Conservation (phyloP, 1,140 invertebrate species). For the Melipona quadrifasciata region DNA sequence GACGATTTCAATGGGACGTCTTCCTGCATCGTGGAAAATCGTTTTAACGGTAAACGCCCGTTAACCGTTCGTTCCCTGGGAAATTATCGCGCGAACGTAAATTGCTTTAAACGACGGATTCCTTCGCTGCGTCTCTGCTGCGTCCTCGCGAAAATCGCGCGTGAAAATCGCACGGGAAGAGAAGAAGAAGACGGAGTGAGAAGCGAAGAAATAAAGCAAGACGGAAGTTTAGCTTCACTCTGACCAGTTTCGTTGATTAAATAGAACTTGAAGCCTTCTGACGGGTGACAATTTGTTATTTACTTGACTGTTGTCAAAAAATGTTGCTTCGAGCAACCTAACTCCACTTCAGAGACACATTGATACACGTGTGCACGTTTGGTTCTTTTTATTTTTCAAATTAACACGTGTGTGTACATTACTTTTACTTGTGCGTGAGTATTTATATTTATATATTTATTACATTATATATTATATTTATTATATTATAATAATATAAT, state of each 20-base stretch:
- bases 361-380: no score
- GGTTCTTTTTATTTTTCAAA: no score
- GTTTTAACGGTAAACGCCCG: conserved; percentile 40
- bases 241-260: neutral
- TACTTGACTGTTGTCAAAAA: no score
- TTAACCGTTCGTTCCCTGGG: neutral
- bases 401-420: no score
- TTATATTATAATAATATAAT: no score
- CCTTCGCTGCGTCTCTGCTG: neutral
- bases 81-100: conserved; percentile 40
- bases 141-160: neutral
- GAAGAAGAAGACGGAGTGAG: neutral
- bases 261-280: no score
- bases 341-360: no score
- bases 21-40: conserved; percentile 33
- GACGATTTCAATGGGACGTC: conserved; percentile 33
- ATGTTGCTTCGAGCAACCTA: no score
- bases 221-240: neutral
- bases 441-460: no score
- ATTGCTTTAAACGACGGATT: conserved; percentile 8
- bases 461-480: no score
- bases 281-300: no score
- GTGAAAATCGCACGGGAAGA: neutral
- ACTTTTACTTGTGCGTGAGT: no score
- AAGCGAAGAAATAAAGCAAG: neutral